Base-by-base conservation (phyloP, 2,797 vertebrate genomes). In the Anomalospiza imberbis region DNA sequence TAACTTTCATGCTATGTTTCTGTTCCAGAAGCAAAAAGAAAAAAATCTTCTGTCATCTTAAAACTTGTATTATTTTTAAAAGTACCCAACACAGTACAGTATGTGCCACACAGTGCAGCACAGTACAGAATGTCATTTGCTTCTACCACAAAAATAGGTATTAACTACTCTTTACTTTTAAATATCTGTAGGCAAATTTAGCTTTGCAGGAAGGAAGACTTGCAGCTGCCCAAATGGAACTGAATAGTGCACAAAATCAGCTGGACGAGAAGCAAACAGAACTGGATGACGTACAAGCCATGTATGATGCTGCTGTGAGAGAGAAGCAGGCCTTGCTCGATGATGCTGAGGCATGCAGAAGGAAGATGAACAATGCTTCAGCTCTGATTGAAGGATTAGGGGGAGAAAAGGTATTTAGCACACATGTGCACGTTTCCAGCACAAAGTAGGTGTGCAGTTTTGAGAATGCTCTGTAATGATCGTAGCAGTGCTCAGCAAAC, bases 321-420 rank as follows among this genome's bases (percentile, higher is more conserved):
- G 98, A 99, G 96, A 99, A 98, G 84, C 98, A 98, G 94, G 92
- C 96, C 50, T 97, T 99, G 85, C 91, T 98, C 60, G 97, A 98
- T 47, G 98, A 98, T 83, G 98, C 98, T 16, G 97, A 98, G 72
- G 94, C 93, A 0, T 99, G 98, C 93, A 98, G 98, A 22, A 97
- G 87, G 67, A 98, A 98, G 94, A 99, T 99, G 98, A 94, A 91
- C 94, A 99, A 98, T 16, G 98, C 98, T 29, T 98, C 97, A 5
- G 97, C 98, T 48, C 97, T 99, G 76, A 99, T 98, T 63, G 97
- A 98, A 53, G 98, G 98, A 17, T 95, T 99, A 65, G 98, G 97
- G 44, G 98, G 97, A 93, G 98, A 99, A 97, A 99, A 99, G 98
- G 98, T 98, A 89, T 38, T 38, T 36, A 21, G 40, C 24, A 74